Base-by-base conservation (phyloP, 2,113 vertebrate species). In the Hippocampus mohnikei region DNA sequence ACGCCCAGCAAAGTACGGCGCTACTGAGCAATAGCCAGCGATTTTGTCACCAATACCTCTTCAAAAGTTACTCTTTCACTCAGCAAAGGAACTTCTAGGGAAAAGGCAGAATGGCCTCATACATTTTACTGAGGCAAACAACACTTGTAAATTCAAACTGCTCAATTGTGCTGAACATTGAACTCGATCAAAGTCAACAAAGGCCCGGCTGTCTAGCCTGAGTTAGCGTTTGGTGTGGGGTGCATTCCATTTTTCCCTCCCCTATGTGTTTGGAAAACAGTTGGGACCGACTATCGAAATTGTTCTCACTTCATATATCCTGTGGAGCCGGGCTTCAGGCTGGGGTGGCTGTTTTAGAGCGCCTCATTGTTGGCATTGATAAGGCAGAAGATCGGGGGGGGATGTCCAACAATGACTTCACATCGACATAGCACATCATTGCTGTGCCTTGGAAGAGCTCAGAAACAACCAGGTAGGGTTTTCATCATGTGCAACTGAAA, bases 21-120 rank as follows among this genome's bases (percentile, higher is more conserved):
- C 71, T 64, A 55, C 48, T 4, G 23, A 76, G 71, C 2, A 40
- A 40, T 37, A 37, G 59, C 20, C 0, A 4, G 16, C 65, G 25
- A 46, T 79, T 74, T 72, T 62, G 69, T 63, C 52, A 55, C 15
- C 46, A 50, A 16, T 7, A 50, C 15, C 46, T 16, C 4, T 50
- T 50, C 46, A 1, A 20, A 18, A 50, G 46, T 50, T 50, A 15
- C 69, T 66, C 37, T 66, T 71, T 80, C 63, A 66, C 75, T 71
- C 41, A 80, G 74, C 12, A 10, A n/a, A 59, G 67, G 20, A 44
- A 70, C 59, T 81, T 83, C 72, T 70, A 12, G 27, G 13, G 25
- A 33, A 59, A 18, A 29, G 3, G 8, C 13, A 18, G 20, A 52
- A 52, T 52, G 20, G 18, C 48, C 5, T 21, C 20, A 3, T 20